Percentiles rank a stretch among this genome's conserved stretches.
Evolutionary conservation across 2,797 vertebrate genomes (phyloP).

Genomic region (Poeciliopsis infans): DNA sequence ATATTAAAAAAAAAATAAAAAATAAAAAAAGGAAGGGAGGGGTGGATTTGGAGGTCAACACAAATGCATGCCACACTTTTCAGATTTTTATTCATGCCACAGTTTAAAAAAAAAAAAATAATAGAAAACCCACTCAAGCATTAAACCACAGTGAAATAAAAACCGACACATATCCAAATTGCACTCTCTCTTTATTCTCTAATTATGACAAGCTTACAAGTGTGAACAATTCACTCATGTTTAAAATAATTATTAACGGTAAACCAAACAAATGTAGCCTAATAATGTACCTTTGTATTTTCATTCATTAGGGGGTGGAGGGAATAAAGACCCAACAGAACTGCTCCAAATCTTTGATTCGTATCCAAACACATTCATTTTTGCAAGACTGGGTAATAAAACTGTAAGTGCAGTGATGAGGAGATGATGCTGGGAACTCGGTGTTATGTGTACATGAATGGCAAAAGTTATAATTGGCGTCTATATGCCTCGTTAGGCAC

Average conservation of each 20-base stretch:
- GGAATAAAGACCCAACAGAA: not conserved
- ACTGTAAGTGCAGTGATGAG: not conserved
- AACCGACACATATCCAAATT: not conserved
- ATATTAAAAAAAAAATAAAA: not conserved
- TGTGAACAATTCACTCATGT: not conserved
- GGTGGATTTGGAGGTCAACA: not conserved
- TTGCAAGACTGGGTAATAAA: not conserved
- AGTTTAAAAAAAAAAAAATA: not conserved
- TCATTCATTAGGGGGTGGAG: not conserved
- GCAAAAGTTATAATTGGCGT: constrained; percentile 10
- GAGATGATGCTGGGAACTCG: not conserved
- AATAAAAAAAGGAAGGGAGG: no score
- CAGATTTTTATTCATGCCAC: not conserved
- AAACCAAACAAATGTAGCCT: not conserved
- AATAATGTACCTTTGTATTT: not conserved
- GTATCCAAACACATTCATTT: not conserved
- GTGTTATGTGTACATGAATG: not conserved
- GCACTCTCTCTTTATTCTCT: not conserved
- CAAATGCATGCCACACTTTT: not conserved
- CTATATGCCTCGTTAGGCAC: constrained; percentile 13
- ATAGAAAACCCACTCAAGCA: no score
- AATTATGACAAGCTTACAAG: not conserved
- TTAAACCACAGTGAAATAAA: not conserved
- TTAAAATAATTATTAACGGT: not conserved
- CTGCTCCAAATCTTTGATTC: not conserved